Conservation (phyloP, 2,888 invertebrate genomes). For the Bugulina stolonifera region DNA sequence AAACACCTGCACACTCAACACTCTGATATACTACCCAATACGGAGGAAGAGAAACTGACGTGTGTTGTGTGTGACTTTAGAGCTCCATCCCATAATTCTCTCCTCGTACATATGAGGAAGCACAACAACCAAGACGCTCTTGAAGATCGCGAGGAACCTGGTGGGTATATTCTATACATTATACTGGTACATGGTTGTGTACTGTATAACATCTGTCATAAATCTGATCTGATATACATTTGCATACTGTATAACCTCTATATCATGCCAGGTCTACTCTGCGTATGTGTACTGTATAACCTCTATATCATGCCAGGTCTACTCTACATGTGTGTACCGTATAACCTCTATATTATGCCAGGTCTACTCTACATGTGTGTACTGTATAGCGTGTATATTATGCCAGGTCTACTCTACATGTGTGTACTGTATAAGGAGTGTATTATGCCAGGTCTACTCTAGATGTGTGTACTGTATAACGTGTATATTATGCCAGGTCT, state of each 20-base stretch:
- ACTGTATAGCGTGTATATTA: too few species aligned
- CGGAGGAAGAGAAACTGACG: slow-evolving; percentile 7
- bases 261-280: too few species aligned
- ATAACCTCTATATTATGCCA: too few species aligned
- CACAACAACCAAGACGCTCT: slow-evolving; percentile 40
- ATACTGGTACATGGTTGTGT: too few species aligned
- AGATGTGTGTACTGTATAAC: not conserved
- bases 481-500: not conserved
- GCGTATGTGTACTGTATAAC: too few species aligned
- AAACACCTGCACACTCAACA: slow-evolving; percentile 49
- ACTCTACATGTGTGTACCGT: too few species aligned
- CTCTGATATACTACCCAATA: slow-evolving; percentile 28
- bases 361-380: too few species aligned
- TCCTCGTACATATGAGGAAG: slow-evolving; percentile 48
- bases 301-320: too few species aligned
- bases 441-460: not conserved
- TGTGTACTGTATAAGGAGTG: too few species aligned
- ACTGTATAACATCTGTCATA: not conserved
- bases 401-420: too few species aligned
- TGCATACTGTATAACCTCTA: not conserved
- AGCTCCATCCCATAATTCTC: slow-evolving; percentile 43
- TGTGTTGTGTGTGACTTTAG: slow-evolving; percentile 50
- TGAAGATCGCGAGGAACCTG: slow-evolving; percentile 12
- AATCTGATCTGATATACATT: too few species aligned
- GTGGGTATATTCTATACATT: not conserved